These are phyloP conservation scores for Euzophera pinguis DNA, from an alignment of 2,888 invertebrate genomes.

Conservation along the genomic window DNA sequence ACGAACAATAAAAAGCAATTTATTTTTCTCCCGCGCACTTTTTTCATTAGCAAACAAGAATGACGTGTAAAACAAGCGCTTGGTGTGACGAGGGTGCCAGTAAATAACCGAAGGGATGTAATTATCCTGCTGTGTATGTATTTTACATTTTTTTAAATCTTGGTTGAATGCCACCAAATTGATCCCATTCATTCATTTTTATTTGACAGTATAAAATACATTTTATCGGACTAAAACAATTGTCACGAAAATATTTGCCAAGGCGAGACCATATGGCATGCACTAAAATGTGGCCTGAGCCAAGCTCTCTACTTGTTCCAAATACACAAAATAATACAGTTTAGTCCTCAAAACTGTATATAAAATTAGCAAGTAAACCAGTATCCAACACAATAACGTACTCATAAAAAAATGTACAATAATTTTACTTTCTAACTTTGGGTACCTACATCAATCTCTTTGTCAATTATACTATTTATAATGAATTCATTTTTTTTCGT, in stretches of 20 bases:
- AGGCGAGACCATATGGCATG: no score
- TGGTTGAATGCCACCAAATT: constrained; percentile 22
- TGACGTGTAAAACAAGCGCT: constrained; percentile 74
- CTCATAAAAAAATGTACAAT: no score
- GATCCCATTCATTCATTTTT: constrained; percentile 11
- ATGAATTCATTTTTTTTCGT: background rate
- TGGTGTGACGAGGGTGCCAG: constrained; percentile 31
- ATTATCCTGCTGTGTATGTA: constrained; percentile 55
- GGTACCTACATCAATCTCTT: background rate
- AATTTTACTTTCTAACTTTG: background rate
- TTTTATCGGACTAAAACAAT: background rate
- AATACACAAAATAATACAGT: no score
- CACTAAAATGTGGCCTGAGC: no score
- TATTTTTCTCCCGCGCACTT: constrained; percentile 62
- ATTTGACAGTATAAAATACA: background rate
- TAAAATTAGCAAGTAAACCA: no score
- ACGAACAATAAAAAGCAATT: constrained; percentile 72
- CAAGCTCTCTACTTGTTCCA: no score
- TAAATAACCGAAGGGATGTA: constrained; percentile 45
- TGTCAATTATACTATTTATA: background rate
- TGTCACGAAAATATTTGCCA: no score
- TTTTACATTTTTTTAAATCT: constrained; percentile 33
- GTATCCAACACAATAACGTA: no score
- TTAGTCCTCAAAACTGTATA: no score
- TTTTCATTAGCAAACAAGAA: constrained; percentile 76